Percentiles rank a stretch among this genome's conserved stretches.
phyloP scores from a whole-genome alignment of 2,888 invertebrate species.

The Pedicia rivosa region DNA sequence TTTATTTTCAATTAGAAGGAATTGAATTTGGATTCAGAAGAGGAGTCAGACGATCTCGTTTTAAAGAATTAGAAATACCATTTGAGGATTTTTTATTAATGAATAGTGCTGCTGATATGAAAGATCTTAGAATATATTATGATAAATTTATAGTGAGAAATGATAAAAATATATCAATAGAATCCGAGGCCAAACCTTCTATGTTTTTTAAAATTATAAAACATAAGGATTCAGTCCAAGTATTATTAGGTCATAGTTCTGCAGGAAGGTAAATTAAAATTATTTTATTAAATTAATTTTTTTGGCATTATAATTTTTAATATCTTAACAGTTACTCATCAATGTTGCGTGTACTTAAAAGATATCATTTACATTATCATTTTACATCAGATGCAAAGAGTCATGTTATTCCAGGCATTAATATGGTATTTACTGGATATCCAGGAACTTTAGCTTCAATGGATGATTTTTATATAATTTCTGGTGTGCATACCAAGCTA shows the following conservation, averaged over 20 bases:
- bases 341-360: slow-evolving; percentile 73
- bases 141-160: slow-evolving; percentile 24
- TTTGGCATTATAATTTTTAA: not conserved
- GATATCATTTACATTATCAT: slow-evolving; percentile 66
- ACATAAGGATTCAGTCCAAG: slow-evolving; percentile 24
- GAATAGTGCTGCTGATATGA: slow-evolving; percentile 59
- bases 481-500: slow-evolving; percentile 37
- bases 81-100: slow-evolving; percentile 53
- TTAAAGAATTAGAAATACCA: slow-evolving; percentile 41
- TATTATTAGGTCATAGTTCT: slow-evolving; percentile 66
- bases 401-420: slow-evolving; percentile 43
- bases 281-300: not conserved
- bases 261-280: slow-evolving; percentile 36
- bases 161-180: slow-evolving; percentile 15
- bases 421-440: slow-evolving; percentile 66
- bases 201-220: slow-evolving; percentile 20
- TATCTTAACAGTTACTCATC: slow-evolving; percentile 41
- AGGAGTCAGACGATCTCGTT: slow-evolving; percentile 46
- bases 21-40: slow-evolving; percentile 58
- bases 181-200: slow-evolving; percentile 17
- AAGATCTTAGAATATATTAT: slow-evolving; percentile 35
- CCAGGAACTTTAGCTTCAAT: slow-evolving; percentile 68
- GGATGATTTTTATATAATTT: slow-evolving; percentile 65
- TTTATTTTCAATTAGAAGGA: slow-evolving; percentile 63
- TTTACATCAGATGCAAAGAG: slow-evolving; percentile 33